These are phyloP conservation scores for Callyntrura sp. DNA, from an alignment of 2,888 invertebrate genomes.

Conservation along the genomic window DNA sequence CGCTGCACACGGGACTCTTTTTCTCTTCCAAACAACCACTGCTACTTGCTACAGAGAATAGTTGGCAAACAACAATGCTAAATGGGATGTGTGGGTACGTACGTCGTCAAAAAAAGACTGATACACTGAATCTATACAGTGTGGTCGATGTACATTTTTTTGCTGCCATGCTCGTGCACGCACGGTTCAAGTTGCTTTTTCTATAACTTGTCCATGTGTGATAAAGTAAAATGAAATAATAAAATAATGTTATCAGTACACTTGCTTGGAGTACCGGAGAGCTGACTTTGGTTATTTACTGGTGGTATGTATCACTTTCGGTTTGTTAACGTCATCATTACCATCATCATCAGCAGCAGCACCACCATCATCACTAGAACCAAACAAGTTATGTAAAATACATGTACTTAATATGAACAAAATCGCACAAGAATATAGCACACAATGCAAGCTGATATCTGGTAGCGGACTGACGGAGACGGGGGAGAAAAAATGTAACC, in stretches of 20 bases:
- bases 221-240: conserved; percentile 1
- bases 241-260: conserved; percentile 46
- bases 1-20: neutral
- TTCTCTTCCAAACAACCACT: neutral
- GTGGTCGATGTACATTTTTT: neutral
- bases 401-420: conserved; percentile 27
- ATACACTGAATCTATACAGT: conserved; percentile 13
- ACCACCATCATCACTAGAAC: neutral
- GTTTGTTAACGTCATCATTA: conserved; percentile 29
- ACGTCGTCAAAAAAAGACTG: conserved; percentile 1
- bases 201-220: conserved; percentile 30
- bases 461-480: neutral
- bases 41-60: conserved; percentile 26
- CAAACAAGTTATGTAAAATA: conserved; percentile 30
- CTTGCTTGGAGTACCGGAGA: conserved; percentile 41
- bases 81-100: neutral
- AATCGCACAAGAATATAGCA: neutral
- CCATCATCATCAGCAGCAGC: neutral
- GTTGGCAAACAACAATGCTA: neutral
- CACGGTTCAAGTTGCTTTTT: conserved; percentile 8
- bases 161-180: neutral
- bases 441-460: conserved; percentile 34
- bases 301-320: neutral
- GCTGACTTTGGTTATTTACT: neutral
- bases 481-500: conserved; percentile 14